Percentiles rank a stretch among this genome's conserved stretches.
Conservation (phyloP, 2,797 vertebrate genomes). For the Mycteria americana region DNA sequence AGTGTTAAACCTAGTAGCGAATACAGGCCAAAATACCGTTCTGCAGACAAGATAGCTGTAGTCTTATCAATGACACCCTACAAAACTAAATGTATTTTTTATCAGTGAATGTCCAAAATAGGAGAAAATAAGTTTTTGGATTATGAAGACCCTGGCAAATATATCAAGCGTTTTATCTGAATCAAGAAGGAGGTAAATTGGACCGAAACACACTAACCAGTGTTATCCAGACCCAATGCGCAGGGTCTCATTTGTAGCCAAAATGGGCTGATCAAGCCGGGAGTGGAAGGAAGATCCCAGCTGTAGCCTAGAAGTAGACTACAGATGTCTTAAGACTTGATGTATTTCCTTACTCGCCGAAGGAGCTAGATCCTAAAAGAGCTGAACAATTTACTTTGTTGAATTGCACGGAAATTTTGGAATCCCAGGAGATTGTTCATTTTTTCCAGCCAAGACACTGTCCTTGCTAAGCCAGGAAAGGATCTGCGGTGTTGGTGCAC, state of each 20-base stretch:
- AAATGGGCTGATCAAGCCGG: neutral
- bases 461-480: neutral
- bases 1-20: neutral
- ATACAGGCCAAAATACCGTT: neutral
- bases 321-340: neutral
- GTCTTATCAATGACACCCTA: neutral
- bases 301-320: neutral
- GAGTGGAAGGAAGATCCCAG: neutral
- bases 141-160: neutral
- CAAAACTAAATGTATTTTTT: neutral
- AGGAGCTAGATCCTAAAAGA: neutral
- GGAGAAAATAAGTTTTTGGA: neutral
- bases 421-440: neutral
- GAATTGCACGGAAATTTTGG: neutral
- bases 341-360: neutral
- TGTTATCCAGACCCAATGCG: neutral
- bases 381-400: neutral
- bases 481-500: neutral
- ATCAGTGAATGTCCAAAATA: neutral
- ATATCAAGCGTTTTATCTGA: neutral
- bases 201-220: fast-evolving
- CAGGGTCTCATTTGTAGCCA: neutral
- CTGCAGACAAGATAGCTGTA: neutral
- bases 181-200: neutral
- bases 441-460: neutral